Percentiles rank a stretch among this genome's conserved stretches.
Conservation (phyloP, 2,113 vertebrate species). For the Halichoeres trimaculatus region DNA sequence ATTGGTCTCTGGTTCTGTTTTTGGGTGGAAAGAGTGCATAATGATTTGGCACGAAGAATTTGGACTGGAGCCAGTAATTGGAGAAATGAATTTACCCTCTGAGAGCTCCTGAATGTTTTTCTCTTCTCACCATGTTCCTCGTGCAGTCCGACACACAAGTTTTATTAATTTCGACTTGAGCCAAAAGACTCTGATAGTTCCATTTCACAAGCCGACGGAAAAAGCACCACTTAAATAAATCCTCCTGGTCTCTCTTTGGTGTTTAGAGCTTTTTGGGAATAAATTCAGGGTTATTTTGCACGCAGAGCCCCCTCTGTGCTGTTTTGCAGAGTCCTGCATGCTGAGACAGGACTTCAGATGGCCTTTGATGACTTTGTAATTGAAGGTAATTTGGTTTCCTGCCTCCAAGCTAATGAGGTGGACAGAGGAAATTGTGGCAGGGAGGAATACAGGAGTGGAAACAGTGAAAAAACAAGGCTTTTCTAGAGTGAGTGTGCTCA, state of each 20-base stretch:
- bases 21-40: constrained; percentile 20
- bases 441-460: constrained; percentile 49
- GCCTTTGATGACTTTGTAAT: constrained; percentile 83
- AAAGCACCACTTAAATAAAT: constrained; percentile 23
- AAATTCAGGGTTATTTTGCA: constrained; percentile 22
- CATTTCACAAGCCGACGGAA: constrained; percentile 25
- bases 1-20: constrained; percentile 12
- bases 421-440: constrained; percentile 64
- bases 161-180: constrained; percentile 9
- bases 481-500: constrained; percentile 35
- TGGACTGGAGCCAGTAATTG: constrained; percentile 39
- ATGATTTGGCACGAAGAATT: constrained; percentile 50
- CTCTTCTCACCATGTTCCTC: not conserved
- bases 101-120: constrained; percentile 20
- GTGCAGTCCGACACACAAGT: constrained; percentile 26
- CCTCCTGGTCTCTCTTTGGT: constrained; percentile 23
- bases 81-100: constrained; percentile 28
- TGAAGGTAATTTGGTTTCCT: constrained; percentile 84
- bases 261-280: constrained; percentile 1
- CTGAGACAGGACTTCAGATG: constrained; percentile 79
- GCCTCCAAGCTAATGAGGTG: constrained; percentile 83
- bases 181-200: constrained; percentile 13
- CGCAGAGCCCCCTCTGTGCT: not conserved
- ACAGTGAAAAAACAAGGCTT: constrained; percentile 21
- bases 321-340: constrained; percentile 52